A percentile compares a stretch with the other conserved stretches of the same genome.
Evolutionary conservation across 37 sponge, comb jelly and placozoan genomes (phyloP).

Genomic region (Theonella swinhoei): DNA sequence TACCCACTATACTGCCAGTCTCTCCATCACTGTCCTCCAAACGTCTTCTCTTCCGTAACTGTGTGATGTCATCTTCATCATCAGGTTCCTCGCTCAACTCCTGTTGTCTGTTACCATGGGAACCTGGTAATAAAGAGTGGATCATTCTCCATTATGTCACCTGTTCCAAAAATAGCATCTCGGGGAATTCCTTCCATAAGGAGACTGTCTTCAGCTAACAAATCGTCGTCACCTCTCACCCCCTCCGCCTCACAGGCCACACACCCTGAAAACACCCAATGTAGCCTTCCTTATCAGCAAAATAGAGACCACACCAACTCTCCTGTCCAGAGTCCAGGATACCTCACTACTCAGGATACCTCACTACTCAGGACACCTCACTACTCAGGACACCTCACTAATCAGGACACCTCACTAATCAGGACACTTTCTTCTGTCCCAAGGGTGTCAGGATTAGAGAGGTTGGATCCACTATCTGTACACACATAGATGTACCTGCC

Average conservation of each 20-base stretch:
- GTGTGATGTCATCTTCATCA: conserved; percentile 21
- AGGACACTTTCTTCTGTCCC: no score
- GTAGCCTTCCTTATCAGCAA: conserved; percentile 59
- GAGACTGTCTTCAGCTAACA: conserved; percentile 32
- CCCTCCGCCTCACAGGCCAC: conserved; percentile 24
- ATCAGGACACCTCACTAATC: conserved; percentile 23
- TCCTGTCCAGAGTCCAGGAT: background rate
- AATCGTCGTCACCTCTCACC: background rate
- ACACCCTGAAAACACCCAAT: conserved; percentile 44
- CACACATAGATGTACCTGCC: no score
- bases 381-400: conserved; percentile 34
- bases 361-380: no score
- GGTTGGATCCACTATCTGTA: no score
- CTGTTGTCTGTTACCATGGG: background rate
- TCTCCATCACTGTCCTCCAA: background rate
- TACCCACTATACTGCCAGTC: background rate
- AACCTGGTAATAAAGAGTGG: no score
- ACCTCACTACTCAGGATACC: conserved; percentile 29
- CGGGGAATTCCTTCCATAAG: conserved; percentile 52
- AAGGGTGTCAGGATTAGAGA: no score
- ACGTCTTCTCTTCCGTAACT: conserved; percentile 3
- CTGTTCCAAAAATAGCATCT: conserved; percentile 43
- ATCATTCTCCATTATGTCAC: conserved; percentile 14
- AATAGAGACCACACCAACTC: conserved; percentile 17
- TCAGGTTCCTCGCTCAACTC: no score